These are phyloP conservation scores for Zoroaster sp. DNA, from an alignment of 53 echinoderm and acorn worm genomes.

Conservation along the genomic window DNA sequence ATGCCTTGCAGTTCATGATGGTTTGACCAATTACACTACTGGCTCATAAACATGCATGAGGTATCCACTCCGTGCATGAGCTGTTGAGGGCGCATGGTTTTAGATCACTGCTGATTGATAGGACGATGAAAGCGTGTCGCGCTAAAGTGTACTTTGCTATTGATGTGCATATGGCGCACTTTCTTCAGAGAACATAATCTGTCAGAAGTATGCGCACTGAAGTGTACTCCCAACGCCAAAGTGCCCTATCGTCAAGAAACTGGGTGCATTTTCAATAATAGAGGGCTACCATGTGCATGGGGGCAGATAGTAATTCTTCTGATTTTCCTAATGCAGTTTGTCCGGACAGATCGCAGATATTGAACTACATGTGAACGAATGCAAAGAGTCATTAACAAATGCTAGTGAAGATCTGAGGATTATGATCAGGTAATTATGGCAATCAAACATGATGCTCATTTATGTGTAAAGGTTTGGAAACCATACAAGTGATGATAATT, in stretches of 20 bases:
- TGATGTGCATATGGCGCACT: too few species aligned
- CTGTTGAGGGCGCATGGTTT: too few species aligned
- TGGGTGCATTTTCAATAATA: background rate
- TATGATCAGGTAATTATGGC: conserved; percentile 82
- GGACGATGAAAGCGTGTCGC: background rate
- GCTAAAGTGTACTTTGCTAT: background rate
- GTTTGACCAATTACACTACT: too few species aligned
- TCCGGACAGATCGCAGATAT: conserved; percentile 40
- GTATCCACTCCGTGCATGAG: too few species aligned
- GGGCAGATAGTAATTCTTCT: background rate
- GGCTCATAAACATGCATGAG: too few species aligned
- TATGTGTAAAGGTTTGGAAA: background rate
- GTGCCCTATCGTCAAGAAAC: too few species aligned
- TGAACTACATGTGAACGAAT: conserved; percentile 84
- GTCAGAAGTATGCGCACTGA: too few species aligned
- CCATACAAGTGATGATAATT: background rate
- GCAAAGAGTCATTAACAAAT: conserved; percentile 79
- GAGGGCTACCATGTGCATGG: too few species aligned
- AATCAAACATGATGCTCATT: background rate
- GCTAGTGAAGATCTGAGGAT: conserved; percentile 92
- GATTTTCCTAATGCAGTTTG: background rate
- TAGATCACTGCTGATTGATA: too few species aligned
- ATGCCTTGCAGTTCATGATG: too few species aligned
- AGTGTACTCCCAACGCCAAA: too few species aligned
- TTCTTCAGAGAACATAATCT: too few species aligned